Conservation (phyloP, 2,797 vertebrate genomes). For the Sphenopsis melanotis region DNA sequence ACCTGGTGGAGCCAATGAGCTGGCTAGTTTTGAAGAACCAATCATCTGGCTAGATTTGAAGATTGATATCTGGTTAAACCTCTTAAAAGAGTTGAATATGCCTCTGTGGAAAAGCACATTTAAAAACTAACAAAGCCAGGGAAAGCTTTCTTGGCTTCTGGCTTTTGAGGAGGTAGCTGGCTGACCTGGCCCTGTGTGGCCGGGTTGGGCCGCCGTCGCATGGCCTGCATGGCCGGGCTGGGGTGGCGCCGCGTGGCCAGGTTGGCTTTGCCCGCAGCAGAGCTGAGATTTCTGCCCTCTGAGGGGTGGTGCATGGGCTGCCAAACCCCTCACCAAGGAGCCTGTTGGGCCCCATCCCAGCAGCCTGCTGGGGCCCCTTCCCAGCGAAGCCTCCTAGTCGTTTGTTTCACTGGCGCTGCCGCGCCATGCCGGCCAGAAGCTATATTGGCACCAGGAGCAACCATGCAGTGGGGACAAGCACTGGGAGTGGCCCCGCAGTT, state of each 20-base stretch:
- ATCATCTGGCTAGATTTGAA: background rate
- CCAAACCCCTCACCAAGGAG: background rate
- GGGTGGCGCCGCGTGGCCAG: rapidly evolving
- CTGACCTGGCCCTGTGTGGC: background rate
- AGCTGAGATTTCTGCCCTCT: background rate
- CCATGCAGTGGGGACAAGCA: background rate
- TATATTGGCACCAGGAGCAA: background rate
- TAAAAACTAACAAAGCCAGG: background rate
- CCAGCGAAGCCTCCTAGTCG: background rate
- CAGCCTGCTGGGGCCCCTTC: background rate
- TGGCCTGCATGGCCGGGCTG: background rate
- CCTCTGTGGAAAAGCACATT: background rate
- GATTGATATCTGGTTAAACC: background rate
- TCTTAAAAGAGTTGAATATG: background rate
- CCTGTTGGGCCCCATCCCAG: background rate
- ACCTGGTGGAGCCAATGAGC: background rate
- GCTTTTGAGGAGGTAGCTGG: background rate
- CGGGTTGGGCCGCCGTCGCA: background rate
- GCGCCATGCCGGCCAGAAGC: rapidly evolving
- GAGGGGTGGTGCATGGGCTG: background rate
- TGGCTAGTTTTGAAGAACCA: background rate
- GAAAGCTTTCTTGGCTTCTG: background rate
- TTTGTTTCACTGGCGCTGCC: background rate
- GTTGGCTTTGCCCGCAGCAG: rapidly evolving
- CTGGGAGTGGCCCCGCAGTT: rapidly evolving